Conservation (phyloP, 2,888 invertebrate species). For the Endotricha flammealis region DNA sequence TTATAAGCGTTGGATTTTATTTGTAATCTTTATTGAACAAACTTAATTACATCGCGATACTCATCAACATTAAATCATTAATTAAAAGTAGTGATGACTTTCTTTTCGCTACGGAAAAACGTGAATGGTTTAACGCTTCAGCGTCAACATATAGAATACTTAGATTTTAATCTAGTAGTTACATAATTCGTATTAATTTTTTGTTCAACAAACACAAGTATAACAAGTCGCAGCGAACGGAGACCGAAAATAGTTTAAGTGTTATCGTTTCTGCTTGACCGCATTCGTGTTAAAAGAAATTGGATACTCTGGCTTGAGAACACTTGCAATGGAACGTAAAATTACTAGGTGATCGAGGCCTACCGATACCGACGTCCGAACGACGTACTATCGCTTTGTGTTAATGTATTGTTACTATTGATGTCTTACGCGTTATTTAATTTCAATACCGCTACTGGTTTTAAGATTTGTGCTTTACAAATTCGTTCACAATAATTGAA, state of each 20-base stretch:
- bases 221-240: slow-evolving; percentile 39
- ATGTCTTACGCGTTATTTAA: slow-evolving; percentile 47
- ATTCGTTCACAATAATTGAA: slow-evolving; percentile 14
- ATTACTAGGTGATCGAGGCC: slow-evolving; percentile 56
- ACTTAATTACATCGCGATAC: slow-evolving; percentile 41
- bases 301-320: slow-evolving; percentile 65
- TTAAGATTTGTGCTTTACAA: slow-evolving; percentile 18
- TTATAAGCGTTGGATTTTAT: slow-evolving; percentile 30
- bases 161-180: slow-evolving; percentile 27
- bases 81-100: slow-evolving; percentile 52
- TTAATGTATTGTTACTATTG: slow-evolving; percentile 50
- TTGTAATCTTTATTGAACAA: slow-evolving; percentile 37
- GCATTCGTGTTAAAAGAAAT: slow-evolving; percentile 61
- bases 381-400: slow-evolving; percentile 34
- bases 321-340: slow-evolving; percentile 67
- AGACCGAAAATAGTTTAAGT: slow-evolving; percentile 52
- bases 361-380: slow-evolving; percentile 36
- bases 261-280: slow-evolving; percentile 60
- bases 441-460: slow-evolving; percentile 42
- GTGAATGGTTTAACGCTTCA: slow-evolving; percentile 28
- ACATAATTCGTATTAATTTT: slow-evolving; percentile 20
- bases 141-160: slow-evolving; percentile 21
- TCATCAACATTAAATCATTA: slow-evolving; percentile 44
- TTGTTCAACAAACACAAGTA: slow-evolving; percentile 24
- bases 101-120: slow-evolving; percentile 33